Evolutionary conservation across 2,113 vertebrate genomes (phyloP).

Genomic region (pig (Sus scrofa)): T2T-Sscrofa CM000818.6:110234001-110234500

Average conservation of each 20-base stretch:
- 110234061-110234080: background rate
- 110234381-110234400: constrained; percentile 89
- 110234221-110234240: constrained; percentile 91
- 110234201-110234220: constrained; percentile 49
- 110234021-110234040: background rate
- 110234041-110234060: background rate
- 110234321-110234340: constrained; percentile 97
- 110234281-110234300: constrained; percentile 98
- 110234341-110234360: constrained; percentile 94
- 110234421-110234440: background rate
- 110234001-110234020: background rate
- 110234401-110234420: rapidly evolving
- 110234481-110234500: background rate
- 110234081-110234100: background rate
- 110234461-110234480: background rate
- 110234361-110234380: constrained; percentile 95
- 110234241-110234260: constrained; percentile 96
- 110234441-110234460: background rate
- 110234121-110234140: background rate
- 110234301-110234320: constrained; percentile 97
- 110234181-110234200: background rate
- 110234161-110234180: background rate
- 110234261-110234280: constrained; percentile 98
- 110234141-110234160: background rate
- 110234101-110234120: background rate